These are phyloP conservation scores for Myiozetetes cayanensis DNA, from an alignment of 2,113 vertebrate species.

Conservation along the genomic window DNA sequence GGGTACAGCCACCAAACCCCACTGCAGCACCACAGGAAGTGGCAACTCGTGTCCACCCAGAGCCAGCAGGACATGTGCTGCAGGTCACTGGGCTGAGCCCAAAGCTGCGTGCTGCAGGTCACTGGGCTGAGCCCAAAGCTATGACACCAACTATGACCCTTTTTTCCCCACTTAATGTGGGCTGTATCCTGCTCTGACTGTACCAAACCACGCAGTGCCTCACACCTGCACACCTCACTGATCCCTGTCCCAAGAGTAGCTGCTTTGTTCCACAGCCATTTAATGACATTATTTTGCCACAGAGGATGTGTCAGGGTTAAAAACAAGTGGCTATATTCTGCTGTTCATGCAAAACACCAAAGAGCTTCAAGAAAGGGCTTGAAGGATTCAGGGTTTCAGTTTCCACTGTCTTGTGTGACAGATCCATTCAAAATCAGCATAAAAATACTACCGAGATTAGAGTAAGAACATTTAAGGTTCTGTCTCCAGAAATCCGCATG, in stretches of 20 bases:
- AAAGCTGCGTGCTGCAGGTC: background rate
- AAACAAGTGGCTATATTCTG: background rate
- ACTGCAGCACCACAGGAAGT: background rate
- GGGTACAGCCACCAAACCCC: background rate
- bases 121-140: background rate
- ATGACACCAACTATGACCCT: background rate
- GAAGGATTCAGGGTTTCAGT: background rate
- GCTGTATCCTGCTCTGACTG: background rate
- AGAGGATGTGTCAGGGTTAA: background rate
- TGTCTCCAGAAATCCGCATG: background rate
- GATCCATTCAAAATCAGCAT: background rate
- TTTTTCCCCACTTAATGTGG: background rate
- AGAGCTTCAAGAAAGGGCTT: background rate
- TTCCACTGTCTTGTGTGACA: background rate
- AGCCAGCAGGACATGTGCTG: background rate
- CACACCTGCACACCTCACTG: background rate
- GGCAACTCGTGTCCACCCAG: fast-evolving
- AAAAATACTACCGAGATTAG: background rate
- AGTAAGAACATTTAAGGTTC: background rate
- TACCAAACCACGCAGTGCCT: fast-evolving
- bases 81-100: background rate
- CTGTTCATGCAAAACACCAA: background rate
- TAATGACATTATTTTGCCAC: background rate
- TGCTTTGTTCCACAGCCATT: background rate
- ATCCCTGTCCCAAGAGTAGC: background rate